Conservation (phyloP, 1,140 invertebrate genomes). For the Dendroctonus ponderosae region DNA sequence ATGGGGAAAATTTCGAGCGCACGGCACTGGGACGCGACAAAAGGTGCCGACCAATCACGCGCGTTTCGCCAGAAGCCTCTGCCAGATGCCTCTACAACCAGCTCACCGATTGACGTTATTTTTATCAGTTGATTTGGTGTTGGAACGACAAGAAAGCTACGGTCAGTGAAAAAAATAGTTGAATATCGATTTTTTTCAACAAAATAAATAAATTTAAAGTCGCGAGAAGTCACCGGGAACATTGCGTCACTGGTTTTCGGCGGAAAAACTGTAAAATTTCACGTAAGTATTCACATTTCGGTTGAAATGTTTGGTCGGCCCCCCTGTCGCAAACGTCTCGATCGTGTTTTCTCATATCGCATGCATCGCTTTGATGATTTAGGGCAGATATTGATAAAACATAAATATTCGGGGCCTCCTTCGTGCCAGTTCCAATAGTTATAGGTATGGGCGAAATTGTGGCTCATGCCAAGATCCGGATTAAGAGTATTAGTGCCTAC, state of each 20-base stretch:
- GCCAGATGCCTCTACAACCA: slow-evolving; percentile 46
- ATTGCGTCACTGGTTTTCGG: slow-evolving; percentile 38
- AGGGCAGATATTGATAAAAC: slow-evolving; percentile 46
- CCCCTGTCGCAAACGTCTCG: slow-evolving; percentile 5
- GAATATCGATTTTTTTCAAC: slow-evolving; percentile 44
- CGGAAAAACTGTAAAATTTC: slow-evolving; percentile 44
- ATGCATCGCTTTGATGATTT: slow-evolving; percentile 32
- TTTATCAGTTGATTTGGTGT: slow-evolving; percentile 40
- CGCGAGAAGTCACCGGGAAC: slow-evolving; percentile 37
- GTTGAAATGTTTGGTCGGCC: neutral
- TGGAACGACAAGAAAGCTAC: slow-evolving; percentile 32
- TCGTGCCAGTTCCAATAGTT: slow-evolving; percentile 36
- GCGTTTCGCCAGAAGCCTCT: slow-evolving; percentile 46
- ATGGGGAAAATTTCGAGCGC: neutral
- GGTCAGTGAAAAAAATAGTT: slow-evolving; percentile 42
- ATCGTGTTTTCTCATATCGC: slow-evolving; percentile 30
- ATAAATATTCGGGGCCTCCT: slow-evolving; percentile 35
- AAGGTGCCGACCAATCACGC: slow-evolving; percentile 34
- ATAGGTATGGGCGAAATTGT: slow-evolving; percentile 44
- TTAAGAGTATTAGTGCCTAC: slow-evolving; percentile 39
- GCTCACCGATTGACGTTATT: slow-evolving; percentile 41
- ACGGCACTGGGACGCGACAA: slow-evolving; percentile 18
- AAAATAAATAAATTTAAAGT: slow-evolving; percentile 43
- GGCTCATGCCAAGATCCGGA: slow-evolving; percentile 45
- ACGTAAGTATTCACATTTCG: slow-evolving; percentile 43